Base-by-base conservation (phyloP, 2,888 invertebrate genomes). In the Pteria penguin region DNA sequence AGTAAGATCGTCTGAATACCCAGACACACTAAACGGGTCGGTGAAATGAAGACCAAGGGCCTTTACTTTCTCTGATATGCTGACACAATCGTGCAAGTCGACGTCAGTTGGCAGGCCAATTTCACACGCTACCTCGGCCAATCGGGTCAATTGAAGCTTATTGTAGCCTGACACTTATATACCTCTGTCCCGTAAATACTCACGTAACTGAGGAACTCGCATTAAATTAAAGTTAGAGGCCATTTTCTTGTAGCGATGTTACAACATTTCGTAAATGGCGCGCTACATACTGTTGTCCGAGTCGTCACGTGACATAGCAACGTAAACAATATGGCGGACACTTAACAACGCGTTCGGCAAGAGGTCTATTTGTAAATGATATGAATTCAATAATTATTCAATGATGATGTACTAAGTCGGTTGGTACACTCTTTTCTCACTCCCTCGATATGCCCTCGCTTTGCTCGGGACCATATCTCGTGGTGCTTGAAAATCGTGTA, bases 1-100 rank as follows among this genome's bases (percentile, higher is more conserved):
- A 58, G 58, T 24, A 58, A 58, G 26, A 58, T 58, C 58, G 14
- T 58, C 58, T 24, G 8, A n/a, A 58, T 58, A 58, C 24, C 58
- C 26, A 26, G 26, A 58, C 22, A 58, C n/a, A 58, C 26, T 5
- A 58, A 58, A 22, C 45, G 45, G 45, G 45, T 45, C 0, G 18
- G 11, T 45, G 45, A 45, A 45, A 45, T 45, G 0, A 45, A 0
- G 45, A 45, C 45, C 45, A 45, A 0, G 45, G 45, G 45, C 45
- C 45, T 45, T 45, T 45, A 45, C 45, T 45, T 45, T 45, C 18
- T 45, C 45, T 45, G 45, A 45, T 45, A 45, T 45, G 8, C 0
- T 45, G 0, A 45, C 45, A 45, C 45, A 0, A 8, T 45, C 1
- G 45, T 18, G 11, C 45, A 45, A 45, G 18, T 45, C 18, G 18